Evolutionary conservation across 92 coral and sea anemone species (phyloP).

Genomic region (Anthopleura xanthogrammica): DNA sequence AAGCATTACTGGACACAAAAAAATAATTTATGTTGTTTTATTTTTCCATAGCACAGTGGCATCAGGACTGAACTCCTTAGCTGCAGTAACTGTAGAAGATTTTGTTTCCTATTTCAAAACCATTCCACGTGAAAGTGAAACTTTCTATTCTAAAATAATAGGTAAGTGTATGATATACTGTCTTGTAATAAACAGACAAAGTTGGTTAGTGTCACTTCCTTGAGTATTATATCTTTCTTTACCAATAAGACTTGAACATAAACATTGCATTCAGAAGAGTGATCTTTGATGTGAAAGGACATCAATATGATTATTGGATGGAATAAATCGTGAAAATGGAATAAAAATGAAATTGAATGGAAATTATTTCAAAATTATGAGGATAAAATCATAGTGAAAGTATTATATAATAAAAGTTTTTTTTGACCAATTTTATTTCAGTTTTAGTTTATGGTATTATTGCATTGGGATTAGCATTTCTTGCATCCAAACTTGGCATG

Average conservation of each 20-base stretch:
- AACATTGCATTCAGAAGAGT: neutral
- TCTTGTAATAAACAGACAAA: neutral
- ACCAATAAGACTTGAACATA: too few species aligned
- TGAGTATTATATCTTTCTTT: neutral
- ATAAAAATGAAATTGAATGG: too few species aligned
- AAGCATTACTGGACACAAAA: too few species aligned
- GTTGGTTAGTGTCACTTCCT: neutral
- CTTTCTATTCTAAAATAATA: conserved; percentile 64
- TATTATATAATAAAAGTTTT: neutral
- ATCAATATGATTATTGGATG: too few species aligned
- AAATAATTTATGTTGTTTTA: neutral
- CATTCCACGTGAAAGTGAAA: conserved; percentile 64
- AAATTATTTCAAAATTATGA: too few species aligned
- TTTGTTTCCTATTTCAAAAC: conserved; percentile 45
- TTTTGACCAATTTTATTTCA: conserved; percentile 3
- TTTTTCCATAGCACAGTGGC: conserved; percentile 67
- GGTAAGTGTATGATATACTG: conserved; percentile 38
- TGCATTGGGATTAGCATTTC: conserved; percentile 72
- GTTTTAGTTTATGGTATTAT: conserved; percentile 67
- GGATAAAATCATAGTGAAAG: neutral
- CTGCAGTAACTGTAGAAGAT: conserved; percentile 87
- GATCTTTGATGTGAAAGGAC: neutral
- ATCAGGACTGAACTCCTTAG: conserved; percentile 82
- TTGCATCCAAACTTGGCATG: conserved; percentile 72
- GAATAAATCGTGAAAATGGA: too few species aligned